Evolutionary conservation across 2,797 vertebrate genomes (phyloP), one percentile per base, ranked within the genome.

Genomic region (Anabas testudineus): DNA sequence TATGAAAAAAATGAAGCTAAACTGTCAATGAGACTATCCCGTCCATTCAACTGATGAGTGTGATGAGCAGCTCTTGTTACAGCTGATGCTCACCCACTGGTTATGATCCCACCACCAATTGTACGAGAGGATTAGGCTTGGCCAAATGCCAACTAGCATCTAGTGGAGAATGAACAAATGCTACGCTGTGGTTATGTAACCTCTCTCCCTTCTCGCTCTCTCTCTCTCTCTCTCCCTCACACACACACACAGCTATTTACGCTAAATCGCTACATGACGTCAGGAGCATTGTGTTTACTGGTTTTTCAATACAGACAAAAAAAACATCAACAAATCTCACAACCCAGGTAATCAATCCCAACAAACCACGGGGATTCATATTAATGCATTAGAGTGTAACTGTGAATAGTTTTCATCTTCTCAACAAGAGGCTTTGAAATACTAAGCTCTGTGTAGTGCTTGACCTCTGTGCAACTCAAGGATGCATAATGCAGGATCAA

Each of bases 131-230:
- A 83, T 76, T 75, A 74, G 57, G 34, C 62, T 47, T 85, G 84
- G 83, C 58, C 58, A 36, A 61, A 55, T 14, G 74, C 81, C 82
- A 48, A 80, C 78, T 62, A 59, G 59, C 68, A 51, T 74, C 58
- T 14, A 34, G 30, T 19, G 56, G 57, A 58, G 59, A 70, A 53
- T 28, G 62, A 60, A 56, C 60, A 46, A 58, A 21, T 65, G 66
- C 55, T 67, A 28, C 48, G 34, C 32, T 68, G 60, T n/a, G 21
- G 39, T 81, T 82, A 74, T 7, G 22, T 61, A 82, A 86, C 62
- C 42, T 19, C 15, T 18, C 6, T 18, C 39, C 16, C 39, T 18
- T 42, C 39, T 42, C 16, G 42, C 15, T 42, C 28, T 19, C 19
- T 19, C 19, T 19, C 19, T 19, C 19, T 19, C 21, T 3, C 13